Evolutionary conservation across 2,888 invertebrate species (phyloP).

Genomic region (Pachydiplax longipennis): DNA sequence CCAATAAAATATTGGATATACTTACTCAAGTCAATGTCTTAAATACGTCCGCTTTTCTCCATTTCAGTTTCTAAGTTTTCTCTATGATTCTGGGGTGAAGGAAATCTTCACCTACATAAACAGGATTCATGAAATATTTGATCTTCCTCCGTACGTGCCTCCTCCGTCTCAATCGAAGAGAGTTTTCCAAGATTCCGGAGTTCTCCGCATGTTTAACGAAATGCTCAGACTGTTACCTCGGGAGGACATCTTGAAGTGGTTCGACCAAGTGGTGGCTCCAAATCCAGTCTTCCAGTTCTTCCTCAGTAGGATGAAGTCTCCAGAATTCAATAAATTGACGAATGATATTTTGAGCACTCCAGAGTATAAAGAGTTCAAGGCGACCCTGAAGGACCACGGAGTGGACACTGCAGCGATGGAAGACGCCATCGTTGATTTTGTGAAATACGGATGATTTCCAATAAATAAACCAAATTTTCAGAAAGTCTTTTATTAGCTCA

Average conservation of each 20-base stretch:
- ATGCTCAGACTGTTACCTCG: constrained; percentile 52
- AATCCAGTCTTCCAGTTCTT: neutral
- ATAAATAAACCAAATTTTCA: too few species aligned
- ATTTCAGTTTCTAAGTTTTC: constrained; percentile 49
- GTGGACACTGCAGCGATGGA: neutral
- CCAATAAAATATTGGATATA: too few species aligned
- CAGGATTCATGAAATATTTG: constrained; percentile 52
- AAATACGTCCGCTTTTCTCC: neutral
- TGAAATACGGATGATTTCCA: neutral
- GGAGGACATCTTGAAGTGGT: constrained; percentile 53
- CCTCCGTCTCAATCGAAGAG: too few species aligned
- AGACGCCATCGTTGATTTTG: neutral
- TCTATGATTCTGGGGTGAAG: constrained; percentile 53
- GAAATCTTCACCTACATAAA: constrained; percentile 52
- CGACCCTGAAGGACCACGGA: neutral
- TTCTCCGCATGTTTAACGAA: too few species aligned
- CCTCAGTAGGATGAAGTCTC: neutral
- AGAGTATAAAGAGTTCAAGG: neutral
- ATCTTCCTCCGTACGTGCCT: constrained; percentile 48
- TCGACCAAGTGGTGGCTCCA: constrained; percentile 35
- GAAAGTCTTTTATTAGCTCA: too few species aligned
- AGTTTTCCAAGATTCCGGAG: too few species aligned
- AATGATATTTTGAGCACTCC: neutral
- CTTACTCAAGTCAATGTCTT: too few species aligned
- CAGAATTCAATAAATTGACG: neutral